phyloP scores from a whole-genome alignment of 2,113 vertebrate species.

The Hypocryptadius cinnamomeus region DNA sequence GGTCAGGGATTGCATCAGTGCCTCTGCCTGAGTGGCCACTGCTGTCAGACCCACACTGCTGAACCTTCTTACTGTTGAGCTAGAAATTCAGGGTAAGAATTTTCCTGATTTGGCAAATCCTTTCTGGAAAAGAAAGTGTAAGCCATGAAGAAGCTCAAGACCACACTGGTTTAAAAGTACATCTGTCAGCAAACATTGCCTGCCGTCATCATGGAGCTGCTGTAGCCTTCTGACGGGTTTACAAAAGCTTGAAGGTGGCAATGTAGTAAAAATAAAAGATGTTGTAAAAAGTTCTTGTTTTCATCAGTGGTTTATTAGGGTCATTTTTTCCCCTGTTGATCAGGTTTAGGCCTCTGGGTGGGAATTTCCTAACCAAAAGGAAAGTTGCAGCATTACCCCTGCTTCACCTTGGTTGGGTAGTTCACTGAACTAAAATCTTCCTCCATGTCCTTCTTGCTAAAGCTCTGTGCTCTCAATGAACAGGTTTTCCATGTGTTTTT shows the following conservation, averaged over 20 bases:
- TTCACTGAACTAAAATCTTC: neutral
- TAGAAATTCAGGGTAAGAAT: neutral
- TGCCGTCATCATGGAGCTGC: fast-evolving
- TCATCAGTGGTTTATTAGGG: neutral
- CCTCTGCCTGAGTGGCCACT: fast-evolving
- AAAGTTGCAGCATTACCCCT: neutral
- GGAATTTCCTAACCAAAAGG: neutral
- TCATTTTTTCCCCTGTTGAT: neutral
- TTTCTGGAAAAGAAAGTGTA: neutral
- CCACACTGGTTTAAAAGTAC: too few species aligned
- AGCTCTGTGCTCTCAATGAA: neutral
- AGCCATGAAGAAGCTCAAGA: fast-evolving
- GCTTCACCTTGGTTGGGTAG: neutral
- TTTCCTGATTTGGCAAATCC: fast-evolving
- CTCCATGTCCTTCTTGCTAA: neutral
- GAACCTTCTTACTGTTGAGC: neutral
- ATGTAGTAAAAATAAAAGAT: neutral
- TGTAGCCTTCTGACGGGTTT: too few species aligned
- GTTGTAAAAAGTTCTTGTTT: neutral
- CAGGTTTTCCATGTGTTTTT: neutral
- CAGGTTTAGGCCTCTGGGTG: neutral
- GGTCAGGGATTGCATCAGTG: fast-evolving
- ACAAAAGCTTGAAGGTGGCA: neutral
- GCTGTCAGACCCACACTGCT: neutral
- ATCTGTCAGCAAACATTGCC: too few species aligned